A percentile compares a stretch with the other conserved stretches of the same genome.
Evolutionary conservation across 2,888 invertebrate genomes (phyloP).

Genomic region (Platycheirus rosarum): DNA sequence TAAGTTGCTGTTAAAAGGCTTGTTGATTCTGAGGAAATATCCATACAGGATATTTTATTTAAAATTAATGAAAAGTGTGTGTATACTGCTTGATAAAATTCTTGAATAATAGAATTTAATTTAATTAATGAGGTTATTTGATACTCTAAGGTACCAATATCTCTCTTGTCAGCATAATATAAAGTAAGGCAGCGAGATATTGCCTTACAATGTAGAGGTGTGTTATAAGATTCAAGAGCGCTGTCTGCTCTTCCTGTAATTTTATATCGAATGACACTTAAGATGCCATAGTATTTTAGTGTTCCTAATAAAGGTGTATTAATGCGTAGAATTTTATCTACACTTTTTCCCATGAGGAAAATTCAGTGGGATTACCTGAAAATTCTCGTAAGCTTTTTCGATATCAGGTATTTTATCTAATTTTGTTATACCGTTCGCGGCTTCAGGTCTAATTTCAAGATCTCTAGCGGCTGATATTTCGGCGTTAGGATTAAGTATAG

Average conservation of each 20-base stretch:
- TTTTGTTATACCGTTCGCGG: constrained; percentile 7
- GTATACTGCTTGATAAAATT: no score
- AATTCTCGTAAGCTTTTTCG: constrained; percentile 9
- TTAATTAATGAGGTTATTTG: constrained; percentile 32
- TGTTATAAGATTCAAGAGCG: no score
- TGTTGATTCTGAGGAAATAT: constrained; percentile 2
- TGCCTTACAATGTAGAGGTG: not conserved
- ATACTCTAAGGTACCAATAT: constrained; percentile 45
- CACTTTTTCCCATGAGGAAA: not conserved
- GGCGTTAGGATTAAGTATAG: no score
- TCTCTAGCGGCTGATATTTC: constrained; percentile 1
- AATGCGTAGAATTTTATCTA: constrained; percentile 1
- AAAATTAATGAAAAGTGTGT: constrained; percentile 23
- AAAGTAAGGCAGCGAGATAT: constrained; percentile 9
- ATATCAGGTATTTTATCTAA: constrained; percentile 8
- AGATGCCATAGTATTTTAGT: not conserved
- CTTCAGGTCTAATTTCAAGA: constrained; percentile 3
- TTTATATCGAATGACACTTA: constrained; percentile 9
- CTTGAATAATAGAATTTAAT: constrained; percentile 28
- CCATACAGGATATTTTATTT: constrained; percentile 16
- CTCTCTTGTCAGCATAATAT: constrained; percentile 51
- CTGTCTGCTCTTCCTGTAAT: constrained; percentile 7
- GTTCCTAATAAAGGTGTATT: constrained; percentile 6
- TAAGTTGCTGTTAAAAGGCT: not conserved
- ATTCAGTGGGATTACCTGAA: constrained; percentile 6